Evolutionary conservation across 2,888 invertebrate genomes (phyloP).

Genomic region (Synergus laeviventris): DNA sequence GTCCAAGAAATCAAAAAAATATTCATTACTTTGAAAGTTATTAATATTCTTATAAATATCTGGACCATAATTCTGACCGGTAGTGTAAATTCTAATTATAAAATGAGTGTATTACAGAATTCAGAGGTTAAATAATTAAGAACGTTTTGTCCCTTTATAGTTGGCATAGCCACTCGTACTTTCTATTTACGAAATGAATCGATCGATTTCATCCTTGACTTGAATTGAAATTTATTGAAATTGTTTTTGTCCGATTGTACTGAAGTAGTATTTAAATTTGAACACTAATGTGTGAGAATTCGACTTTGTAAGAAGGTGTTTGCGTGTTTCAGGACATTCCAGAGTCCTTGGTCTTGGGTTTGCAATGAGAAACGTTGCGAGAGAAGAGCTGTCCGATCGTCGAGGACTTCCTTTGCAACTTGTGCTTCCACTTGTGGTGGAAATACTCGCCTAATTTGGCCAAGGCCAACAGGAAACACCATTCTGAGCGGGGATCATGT

Average conservation of each 20-base stretch:
- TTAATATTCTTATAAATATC: no score
- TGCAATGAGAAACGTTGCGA: slow-evolving; percentile 85
- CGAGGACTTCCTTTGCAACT: slow-evolving; percentile 84
- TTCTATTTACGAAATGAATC: slow-evolving; percentile 26
- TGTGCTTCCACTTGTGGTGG: slow-evolving; percentile 88
- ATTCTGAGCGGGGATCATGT: slow-evolving; percentile 82
- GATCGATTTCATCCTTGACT: slow-evolving; percentile 31
- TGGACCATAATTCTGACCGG: no score
- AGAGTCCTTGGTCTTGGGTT: slow-evolving; percentile 85
- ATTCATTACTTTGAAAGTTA: no score
- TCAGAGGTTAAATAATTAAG: slow-evolving; percentile 5
- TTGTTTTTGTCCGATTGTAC: slow-evolving; percentile 30
- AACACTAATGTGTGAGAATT: neutral
- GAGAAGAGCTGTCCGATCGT: slow-evolving; percentile 80
- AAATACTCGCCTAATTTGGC: slow-evolving; percentile 84
- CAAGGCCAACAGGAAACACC: slow-evolving; percentile 86
- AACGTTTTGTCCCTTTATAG: neutral
- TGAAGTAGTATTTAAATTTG: slow-evolving; percentile 10
- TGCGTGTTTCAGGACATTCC: slow-evolving; percentile 64
- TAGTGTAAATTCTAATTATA: neutral
- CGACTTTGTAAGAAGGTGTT: neutral
- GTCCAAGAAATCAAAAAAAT: no score
- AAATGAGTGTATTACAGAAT: neutral
- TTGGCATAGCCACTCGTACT: slow-evolving; percentile 2
- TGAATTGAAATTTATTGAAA: slow-evolving; percentile 35